phyloP scores from a whole-genome alignment of 2,113 vertebrate species.

The Sinocyclocheilus anophthalmus region DNA sequence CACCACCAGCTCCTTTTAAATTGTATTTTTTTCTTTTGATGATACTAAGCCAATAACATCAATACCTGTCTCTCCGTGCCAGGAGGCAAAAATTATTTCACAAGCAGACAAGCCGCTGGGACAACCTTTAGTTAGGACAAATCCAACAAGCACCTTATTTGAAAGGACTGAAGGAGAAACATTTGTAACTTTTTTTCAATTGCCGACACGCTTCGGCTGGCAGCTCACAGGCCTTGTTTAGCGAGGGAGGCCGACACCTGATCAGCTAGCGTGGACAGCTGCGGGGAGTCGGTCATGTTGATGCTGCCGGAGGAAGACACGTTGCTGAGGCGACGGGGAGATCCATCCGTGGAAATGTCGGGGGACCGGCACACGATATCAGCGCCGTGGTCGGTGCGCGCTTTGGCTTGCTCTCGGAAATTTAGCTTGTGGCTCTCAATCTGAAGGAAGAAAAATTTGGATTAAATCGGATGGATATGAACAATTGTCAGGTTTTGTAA shows the following conservation, averaged over 20 bases:
- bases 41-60: constrained; percentile 43
- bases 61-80: constrained; percentile 31
- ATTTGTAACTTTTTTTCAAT: constrained; percentile 64
- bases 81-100: constrained; percentile 46
- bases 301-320: constrained; percentile 90
- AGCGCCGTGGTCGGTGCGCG: constrained; percentile 92
- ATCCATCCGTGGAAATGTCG: constrained; percentile 77
- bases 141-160: constrained; percentile 53
- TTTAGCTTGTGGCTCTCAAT: constrained; percentile 90
- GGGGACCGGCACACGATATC: constrained; percentile 78
- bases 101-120: constrained; percentile 27
- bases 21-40: constrained; percentile 4
- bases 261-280: constrained; percentile 87
- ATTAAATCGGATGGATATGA: neutral
- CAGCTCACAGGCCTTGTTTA: constrained; percentile 93
- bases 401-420: constrained; percentile 90
- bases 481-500: neutral
- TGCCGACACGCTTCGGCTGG: constrained; percentile 44
- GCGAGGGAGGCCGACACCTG: constrained; percentile 90
- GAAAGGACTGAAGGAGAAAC: constrained; percentile 65
- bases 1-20: constrained; percentile 39
- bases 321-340: constrained; percentile 88
- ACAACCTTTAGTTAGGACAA: constrained; percentile 42
- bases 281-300: constrained; percentile 86
- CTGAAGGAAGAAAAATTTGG: constrained; percentile 58